A percentile compares a stretch with the other conserved stretches of the same genome.
Conservation (phyloP, 2,113 vertebrate genomes). For the Malurus melanocephalus region DNA sequence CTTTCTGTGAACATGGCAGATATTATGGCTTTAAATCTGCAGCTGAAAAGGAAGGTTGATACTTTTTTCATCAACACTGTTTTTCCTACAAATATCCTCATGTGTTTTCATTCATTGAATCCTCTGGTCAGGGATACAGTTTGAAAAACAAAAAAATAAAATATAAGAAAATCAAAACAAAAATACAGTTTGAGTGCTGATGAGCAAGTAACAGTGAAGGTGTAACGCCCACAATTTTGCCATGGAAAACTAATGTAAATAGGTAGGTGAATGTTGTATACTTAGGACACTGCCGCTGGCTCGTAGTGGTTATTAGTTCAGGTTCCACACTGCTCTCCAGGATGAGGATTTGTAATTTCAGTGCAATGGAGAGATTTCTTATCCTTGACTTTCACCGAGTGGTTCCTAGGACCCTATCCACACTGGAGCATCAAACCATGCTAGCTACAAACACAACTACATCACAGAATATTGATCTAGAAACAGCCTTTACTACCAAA, state of each 20-base stretch:
- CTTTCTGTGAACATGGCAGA: background rate
- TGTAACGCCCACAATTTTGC: slow-evolving; percentile 28
- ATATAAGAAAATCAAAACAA: background rate
- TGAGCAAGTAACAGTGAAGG: slow-evolving; percentile 7
- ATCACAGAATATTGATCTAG: slow-evolving; percentile 58
- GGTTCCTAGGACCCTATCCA: slow-evolving; percentile 47
- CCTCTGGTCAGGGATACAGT: background rate
- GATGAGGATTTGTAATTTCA: slow-evolving; percentile 56
- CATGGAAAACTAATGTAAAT: background rate
- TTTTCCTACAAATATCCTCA: background rate
- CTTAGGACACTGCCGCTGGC: slow-evolving; percentile 53
- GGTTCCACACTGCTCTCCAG: slow-evolving; percentile 57
- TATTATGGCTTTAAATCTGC: slow-evolving; percentile 56
- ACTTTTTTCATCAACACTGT: background rate
- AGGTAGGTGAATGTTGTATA: background rate
- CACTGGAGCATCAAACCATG: slow-evolving; percentile 55
- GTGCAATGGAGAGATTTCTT: slow-evolving; percentile 58
- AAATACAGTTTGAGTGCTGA: background rate
- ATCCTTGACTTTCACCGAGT: slow-evolving; percentile 1
- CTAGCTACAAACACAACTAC: slow-evolving; percentile 59
- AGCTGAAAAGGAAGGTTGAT: slow-evolving; percentile 4
- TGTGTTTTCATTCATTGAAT: background rate
- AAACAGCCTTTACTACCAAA: slow-evolving; percentile 54
- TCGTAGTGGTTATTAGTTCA: slow-evolving; percentile 51
- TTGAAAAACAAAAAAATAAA: background rate